Base-by-base conservation (phyloP, 2,113 vertebrate genomes). In the Oreochromis tanganicae region DNA sequence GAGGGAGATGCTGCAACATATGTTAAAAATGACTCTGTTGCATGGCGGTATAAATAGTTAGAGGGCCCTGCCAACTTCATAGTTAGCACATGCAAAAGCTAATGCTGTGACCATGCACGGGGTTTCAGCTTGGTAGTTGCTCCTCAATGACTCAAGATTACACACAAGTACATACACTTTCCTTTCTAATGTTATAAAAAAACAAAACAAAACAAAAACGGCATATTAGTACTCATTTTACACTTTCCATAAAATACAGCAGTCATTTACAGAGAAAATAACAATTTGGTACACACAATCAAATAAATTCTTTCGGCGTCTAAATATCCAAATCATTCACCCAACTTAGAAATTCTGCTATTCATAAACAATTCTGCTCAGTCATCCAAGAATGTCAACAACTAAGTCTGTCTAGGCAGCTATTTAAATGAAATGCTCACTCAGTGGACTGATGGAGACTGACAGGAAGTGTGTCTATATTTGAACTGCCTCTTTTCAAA, bases 71-170 rank as follows among this genome's bases (percentile, higher is more conserved):
- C 38, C 68, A 46, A 46, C 21, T 46, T 46, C 41, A 73, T 27
- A 73, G 68, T 24, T 73, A 46, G 68, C 68, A 27, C 68, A 27
- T 73, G 68, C 68, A 73, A 73, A 73, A 73, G 21, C 68, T 27
- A 73, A 73, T 73, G 68, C 5, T 0, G 68, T 73, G 68, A 29
- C 68, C 8, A 1, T 27, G 21, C 38, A 38, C 5, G 0, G 24
- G 21, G 68, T 43, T 46, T 73, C 41, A 73, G 68, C 41, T 73
- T 73, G 16, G 59, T 19, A 73, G 38, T 46, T 73, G 21, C 21
- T 10, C 41, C 14, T 46, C 68, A 73, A 9, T 5, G 2, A 73
- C 68, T 46, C 14, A 24, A 73, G 68, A 46, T 46, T 27, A 73
- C 8, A 73, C 68, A 46, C 13, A 73, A 73, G 59, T 36, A 19